Evolutionary conservation across 2,113 vertebrate genomes (phyloP).

Genomic region (Carassius carassius): DNA sequence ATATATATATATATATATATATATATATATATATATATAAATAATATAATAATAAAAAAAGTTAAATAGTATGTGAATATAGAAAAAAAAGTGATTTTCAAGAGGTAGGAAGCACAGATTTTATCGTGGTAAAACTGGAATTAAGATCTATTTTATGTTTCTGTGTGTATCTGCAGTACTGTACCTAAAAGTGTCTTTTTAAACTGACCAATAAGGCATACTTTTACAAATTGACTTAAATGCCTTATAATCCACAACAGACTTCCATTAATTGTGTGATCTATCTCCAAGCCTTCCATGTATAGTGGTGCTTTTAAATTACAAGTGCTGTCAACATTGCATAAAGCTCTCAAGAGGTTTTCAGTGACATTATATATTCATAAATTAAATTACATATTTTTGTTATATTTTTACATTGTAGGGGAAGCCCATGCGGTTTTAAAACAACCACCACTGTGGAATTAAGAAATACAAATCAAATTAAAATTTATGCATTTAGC

Average conservation of each 20-base stretch:
- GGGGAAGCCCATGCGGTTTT: background rate
- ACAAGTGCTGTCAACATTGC: background rate
- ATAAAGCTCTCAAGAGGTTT: background rate
- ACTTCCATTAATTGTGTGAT: background rate
- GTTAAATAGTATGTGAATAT: background rate
- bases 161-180: background rate
- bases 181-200: background rate
- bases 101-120: background rate
- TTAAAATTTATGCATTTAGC: too few relatives aligned
- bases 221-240: background rate
- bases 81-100: background rate
- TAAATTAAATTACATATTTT: background rate
- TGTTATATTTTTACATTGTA: background rate
- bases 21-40: too few relatives aligned
- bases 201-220: background rate
- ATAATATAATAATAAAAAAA: too few relatives aligned
- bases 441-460: background rate
- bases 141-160: background rate
- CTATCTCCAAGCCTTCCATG: background rate
- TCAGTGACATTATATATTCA: background rate
- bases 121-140: background rate
- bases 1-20: too few relatives aligned
- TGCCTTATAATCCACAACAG: background rate
- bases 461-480: background rate
- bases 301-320: background rate